phyloP scores from a whole-genome alignment of 2,113 vertebrate species.

The Microcebus ravelobensis region DNA sequence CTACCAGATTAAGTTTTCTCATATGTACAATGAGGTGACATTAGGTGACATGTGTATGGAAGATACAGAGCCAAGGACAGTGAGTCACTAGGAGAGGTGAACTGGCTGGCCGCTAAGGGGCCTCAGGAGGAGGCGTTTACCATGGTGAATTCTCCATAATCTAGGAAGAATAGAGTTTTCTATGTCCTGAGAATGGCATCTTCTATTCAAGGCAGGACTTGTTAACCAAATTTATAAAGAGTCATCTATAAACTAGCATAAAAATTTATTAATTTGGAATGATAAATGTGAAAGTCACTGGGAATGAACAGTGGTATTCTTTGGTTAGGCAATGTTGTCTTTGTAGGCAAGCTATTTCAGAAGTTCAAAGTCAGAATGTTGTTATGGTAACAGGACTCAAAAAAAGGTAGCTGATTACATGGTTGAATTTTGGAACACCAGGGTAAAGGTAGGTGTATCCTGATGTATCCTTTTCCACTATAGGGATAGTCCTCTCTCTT shows the following conservation, averaged over 20 bases:
- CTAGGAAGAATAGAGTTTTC: background rate
- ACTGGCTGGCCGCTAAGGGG: background rate
- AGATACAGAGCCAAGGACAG: background rate
- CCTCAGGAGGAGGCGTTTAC: background rate
- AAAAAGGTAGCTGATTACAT: background rate
- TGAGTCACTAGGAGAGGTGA: background rate
- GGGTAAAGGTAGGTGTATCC: background rate
- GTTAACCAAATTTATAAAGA: background rate
- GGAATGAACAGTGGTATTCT: background rate
- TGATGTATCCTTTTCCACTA: background rate
- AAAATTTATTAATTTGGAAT: background rate
- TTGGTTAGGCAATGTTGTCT: background rate
- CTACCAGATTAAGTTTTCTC: background rate
- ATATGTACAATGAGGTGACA: background rate
- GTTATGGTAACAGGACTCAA: background rate
- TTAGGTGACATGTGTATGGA: background rate
- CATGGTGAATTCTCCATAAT: background rate
- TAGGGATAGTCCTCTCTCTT: background rate
- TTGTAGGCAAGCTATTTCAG: constrained; percentile 1
- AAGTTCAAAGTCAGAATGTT: constrained; percentile 19
- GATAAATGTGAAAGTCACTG: background rate
- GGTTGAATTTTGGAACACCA: background rate
- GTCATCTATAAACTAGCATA: background rate
- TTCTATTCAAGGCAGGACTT: background rate
- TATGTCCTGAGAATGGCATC: background rate